Evolutionary conservation across 2,113 vertebrate genomes (phyloP).

Genomic region (Xenus cinereus): DNA sequence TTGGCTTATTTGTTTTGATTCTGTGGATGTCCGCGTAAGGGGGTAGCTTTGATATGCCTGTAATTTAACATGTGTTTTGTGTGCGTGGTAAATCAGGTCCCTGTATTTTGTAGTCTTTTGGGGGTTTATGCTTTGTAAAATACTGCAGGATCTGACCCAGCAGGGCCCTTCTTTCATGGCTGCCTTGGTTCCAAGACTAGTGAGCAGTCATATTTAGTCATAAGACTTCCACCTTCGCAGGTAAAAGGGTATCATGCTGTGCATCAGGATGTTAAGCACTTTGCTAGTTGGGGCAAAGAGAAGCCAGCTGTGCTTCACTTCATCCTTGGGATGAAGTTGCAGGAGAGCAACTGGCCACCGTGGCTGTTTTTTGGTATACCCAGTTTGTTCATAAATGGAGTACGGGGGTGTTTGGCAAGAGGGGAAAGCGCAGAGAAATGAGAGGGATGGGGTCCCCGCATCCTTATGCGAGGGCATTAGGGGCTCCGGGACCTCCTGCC

Average conservation of each 20-base stretch:
- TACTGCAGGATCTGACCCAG: no score
- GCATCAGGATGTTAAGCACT: no score
- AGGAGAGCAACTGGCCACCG: accelerated
- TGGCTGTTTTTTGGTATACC: accelerated
- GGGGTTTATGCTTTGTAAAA: not conserved
- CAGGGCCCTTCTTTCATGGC: accelerated
- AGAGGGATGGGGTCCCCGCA: not conserved
- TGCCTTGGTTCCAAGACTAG: not conserved
- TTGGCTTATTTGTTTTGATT: not conserved
- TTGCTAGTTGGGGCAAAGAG: not conserved
- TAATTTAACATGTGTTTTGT: accelerated
- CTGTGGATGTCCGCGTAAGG: accelerated
- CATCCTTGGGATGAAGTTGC: not conserved
- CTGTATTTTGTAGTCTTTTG: not conserved
- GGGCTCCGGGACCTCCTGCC: not conserved
- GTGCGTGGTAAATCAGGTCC: accelerated
- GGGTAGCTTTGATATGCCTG: not conserved
- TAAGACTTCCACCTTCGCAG: not conserved
- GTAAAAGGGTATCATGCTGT: not conserved
- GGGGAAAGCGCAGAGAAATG: not conserved
- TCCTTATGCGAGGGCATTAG: accelerated
- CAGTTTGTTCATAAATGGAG: accelerated
- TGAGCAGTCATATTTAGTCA: accelerated
- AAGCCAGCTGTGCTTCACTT: not conserved
- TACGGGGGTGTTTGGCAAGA: not conserved